Base-by-base conservation (phyloP, 2,113 vertebrate genomes). In the Ibidorhyncha struthersii region DNA sequence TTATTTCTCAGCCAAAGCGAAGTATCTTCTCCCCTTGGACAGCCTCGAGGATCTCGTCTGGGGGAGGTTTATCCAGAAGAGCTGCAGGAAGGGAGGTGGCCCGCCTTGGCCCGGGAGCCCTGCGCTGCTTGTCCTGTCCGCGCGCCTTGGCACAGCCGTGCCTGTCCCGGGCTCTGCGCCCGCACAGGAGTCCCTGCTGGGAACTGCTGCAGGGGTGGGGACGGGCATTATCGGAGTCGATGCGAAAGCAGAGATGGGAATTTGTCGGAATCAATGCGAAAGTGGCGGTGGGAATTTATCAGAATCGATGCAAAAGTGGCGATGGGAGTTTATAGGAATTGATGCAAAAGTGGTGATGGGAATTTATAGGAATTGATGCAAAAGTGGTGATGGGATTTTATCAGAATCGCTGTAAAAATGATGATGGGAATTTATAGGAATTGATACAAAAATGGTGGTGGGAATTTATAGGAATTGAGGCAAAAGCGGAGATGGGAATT, bases 361-460 rank as follows among this genome's bases (percentile, higher is more conserved):
- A 34, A 32, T 47, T 38, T 10, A 9, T 17, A 3, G 3, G 55
- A 21, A 22, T 25, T 3, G 15, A 10, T 16, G 29, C 2, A 14
- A n/a, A 19, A 43, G 15, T 1, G 25, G 19, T 1, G 3, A 5
- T 72, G 45, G 56, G 67, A 11, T 8, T 18, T 10, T 5, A 47
- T 10, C 2, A 36, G 45, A 14, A 41, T 23, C 4, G 14, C 6
- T 8, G 47, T 3, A 5, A 16, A 61, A 19, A 15, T 8, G 5
- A 2, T 4, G 1, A 3, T 10, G 74, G 74, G 55, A 5, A 22
- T 36, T n/a, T 13, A 8, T 58, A 0, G 12, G 55, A n/a, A 22
- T 14, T 2, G 5, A 14, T 8, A 20, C 18, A 12, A 34, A 56
- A 34, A 17, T 6, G 53, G 10, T 4, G 17, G 7, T 19, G 53